Evolutionary conservation across 2,113 vertebrate genomes (phyloP), one percentile per base, ranked within the genome.

Genomic region (Camelus bactrianus): DNA sequence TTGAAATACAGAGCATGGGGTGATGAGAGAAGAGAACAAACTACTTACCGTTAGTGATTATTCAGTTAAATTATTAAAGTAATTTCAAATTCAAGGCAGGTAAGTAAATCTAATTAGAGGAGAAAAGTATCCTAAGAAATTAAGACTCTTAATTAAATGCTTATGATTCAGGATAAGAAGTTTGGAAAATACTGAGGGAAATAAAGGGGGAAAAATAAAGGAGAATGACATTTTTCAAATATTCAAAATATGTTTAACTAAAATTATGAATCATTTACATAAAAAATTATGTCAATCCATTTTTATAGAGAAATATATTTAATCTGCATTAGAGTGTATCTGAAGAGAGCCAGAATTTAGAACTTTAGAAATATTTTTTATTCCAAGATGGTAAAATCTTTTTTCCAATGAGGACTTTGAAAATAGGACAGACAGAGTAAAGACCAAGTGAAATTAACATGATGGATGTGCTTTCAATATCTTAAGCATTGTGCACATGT

Each of bases 1-100:
- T 99, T 82, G 81, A 2, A 93, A 70, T 38, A 26, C 7, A 62
- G 46, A 88, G 35, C 2, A 42, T 50, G 77, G 75, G 75, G 26
- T 92, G 48, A 56, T 73, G 42, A 81, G 56, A 46, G 28, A 38
- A 56, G 76, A 91, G 48, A 86, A 54, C 3, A 60, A 76, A 72
- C 16, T 38, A 35, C 69, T 56, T 58, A 19, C 5, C 46, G 32
- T 80, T 67, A 42, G 56, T 24, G 15, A 69, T 92, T 77, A 82
- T 67, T 90, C 60, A 64, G 67, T 67, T 35, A 26, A 87, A 83
- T 62, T 79, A 11, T 90, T 86, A 50, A 70, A 92, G 81, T 77
- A n/a, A 48, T 84, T 91, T 70, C 72, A 92, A 82, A 69, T 76
- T 82, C 58, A 89, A 46, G 19, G 50, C n/a, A 56, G 70, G 28